Percentiles rank a stretch among this genome's conserved stretches.
Conservation (phyloP, 2,888 invertebrate genomes). For the Flexamia atlantica region DNA sequence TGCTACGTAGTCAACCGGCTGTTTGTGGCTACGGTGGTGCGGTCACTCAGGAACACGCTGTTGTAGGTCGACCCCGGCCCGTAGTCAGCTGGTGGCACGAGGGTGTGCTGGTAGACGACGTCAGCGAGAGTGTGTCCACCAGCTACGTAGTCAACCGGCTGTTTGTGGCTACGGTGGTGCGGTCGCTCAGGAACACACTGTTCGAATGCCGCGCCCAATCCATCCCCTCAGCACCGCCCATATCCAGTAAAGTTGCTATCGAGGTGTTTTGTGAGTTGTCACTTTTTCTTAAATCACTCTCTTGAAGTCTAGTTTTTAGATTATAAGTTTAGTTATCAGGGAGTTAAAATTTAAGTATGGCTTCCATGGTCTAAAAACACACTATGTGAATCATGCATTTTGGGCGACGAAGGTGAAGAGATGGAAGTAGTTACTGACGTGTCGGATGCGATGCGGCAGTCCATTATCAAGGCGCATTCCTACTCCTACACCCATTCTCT, state of each 20-base stretch:
- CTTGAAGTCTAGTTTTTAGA: too few relatives aligned
- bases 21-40: conserved; percentile 84
- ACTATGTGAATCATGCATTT: too few relatives aligned
- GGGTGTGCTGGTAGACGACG: conserved; percentile 84
- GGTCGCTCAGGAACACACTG: conserved; percentile 84
- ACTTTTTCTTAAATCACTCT: too few relatives aligned
- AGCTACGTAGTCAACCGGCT: conserved; percentile 84
- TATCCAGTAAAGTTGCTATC: conserved; percentile 85
- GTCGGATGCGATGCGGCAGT: too few relatives aligned
- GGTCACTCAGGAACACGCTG: conserved; percentile 82
- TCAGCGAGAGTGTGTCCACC: conserved; percentile 79
- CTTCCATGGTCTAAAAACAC: too few relatives aligned
- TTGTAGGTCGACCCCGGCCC: conserved; percentile 82
- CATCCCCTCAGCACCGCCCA: conserved; percentile 83
- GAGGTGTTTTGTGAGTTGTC: conserved; percentile 84
- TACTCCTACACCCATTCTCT: too few relatives aligned
- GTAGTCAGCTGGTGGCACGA: conserved; percentile 91
- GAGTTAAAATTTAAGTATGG: too few relatives aligned
- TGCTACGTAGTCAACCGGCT: conserved; percentile 84
- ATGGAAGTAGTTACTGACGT: too few relatives aligned
- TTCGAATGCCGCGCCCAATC: conserved; percentile 89
- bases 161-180: conserved; percentile 83
- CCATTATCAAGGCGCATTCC: too few relatives aligned
- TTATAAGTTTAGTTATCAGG: too few relatives aligned
- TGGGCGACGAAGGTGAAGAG: too few relatives aligned